Evolutionary conservation across 1,140 invertebrate species (phyloP), one percentile per base, ranked within the genome.

Genomic region (Lerema accius): DNA sequence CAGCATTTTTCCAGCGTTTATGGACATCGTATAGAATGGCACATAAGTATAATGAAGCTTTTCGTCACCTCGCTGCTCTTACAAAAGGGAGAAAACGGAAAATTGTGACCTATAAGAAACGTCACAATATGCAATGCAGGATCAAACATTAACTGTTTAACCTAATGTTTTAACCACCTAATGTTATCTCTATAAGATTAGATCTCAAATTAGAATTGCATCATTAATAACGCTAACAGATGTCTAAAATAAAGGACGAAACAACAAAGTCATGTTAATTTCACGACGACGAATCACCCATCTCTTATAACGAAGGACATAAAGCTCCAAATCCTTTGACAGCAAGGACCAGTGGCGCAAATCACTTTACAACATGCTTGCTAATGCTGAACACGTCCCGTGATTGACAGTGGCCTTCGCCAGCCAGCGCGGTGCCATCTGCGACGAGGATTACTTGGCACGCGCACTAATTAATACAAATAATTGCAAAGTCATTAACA

Each of bases 351-450:
- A 9, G 40, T 43, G 40, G 16, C 14, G 14, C 15, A 43, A 16
- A 16, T 43, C 10, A 16, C 4, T 16, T 16, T 43, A 43, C 40
- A 16, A 14, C 7, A 16, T 16, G 15, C 14, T 17, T 10, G 6
- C 40, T 43, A 16, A 23, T 46, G 19, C 11, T 5, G 0, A 4
- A 11, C 43, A 46, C 43, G 43, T 46, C 23, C 11, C 4, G 9
- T 46, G 43, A 46, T 46, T 26, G 43, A 46, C 43, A 46, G 6
- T 46, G 43, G 43, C 43, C 43, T 46, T 46, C n/a, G 11, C 4
- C 15, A 6, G 17, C 43, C 23, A 11, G 17, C 43, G n/a, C 23
- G 43, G 5, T 46, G 43, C 23, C 43, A 46, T 26, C 19, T 13
- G 43, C 3, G 43, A 46, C 4, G 3, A 46, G 17, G 23, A 46